Evolutionary conservation across 1,140 invertebrate genomes (phyloP).

Genomic region (Xylocopa sonorina): DNA sequence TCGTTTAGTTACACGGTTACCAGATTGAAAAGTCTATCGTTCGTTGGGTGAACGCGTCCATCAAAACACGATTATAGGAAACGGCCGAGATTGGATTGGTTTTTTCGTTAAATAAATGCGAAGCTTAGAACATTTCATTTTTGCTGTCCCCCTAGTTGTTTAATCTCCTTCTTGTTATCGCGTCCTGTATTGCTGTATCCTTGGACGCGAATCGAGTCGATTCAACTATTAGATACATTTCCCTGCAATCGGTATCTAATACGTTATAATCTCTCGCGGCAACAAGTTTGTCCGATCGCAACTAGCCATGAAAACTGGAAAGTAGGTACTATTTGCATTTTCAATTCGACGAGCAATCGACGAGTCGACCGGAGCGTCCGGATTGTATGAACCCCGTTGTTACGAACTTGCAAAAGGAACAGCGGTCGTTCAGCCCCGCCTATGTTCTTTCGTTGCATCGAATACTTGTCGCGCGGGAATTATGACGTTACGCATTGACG

Average conservation of each 20-base stretch:
- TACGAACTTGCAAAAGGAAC: background rate
- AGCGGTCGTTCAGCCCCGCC: too few relatives aligned
- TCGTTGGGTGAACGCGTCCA: background rate
- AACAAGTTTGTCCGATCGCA: too few relatives aligned
- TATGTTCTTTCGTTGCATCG: background rate
- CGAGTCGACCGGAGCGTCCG: background rate
- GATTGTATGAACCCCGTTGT: background rate
- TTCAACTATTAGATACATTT: too few relatives aligned
- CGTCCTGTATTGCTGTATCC: too few relatives aligned
- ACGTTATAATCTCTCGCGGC: background rate
- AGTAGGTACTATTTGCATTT: too few relatives aligned
- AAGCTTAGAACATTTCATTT: too few relatives aligned
- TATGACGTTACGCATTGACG: slow-evolving; percentile 10
- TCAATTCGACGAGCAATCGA: too few relatives aligned
- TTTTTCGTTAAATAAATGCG: too few relatives aligned
- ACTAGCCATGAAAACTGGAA: background rate
- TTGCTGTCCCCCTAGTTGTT: too few relatives aligned
- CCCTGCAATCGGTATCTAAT: background rate
- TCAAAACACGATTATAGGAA: background rate
- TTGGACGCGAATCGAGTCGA: too few relatives aligned
- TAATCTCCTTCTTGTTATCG: too few relatives aligned
- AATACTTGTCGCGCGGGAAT: slow-evolving; percentile 11
- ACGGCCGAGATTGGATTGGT: too few relatives aligned
- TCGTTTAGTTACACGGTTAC: background rate
- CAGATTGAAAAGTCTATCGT: background rate